Conservation (phyloP, 1,140 invertebrate species). For the Scaptomyza hsui region DNA sequence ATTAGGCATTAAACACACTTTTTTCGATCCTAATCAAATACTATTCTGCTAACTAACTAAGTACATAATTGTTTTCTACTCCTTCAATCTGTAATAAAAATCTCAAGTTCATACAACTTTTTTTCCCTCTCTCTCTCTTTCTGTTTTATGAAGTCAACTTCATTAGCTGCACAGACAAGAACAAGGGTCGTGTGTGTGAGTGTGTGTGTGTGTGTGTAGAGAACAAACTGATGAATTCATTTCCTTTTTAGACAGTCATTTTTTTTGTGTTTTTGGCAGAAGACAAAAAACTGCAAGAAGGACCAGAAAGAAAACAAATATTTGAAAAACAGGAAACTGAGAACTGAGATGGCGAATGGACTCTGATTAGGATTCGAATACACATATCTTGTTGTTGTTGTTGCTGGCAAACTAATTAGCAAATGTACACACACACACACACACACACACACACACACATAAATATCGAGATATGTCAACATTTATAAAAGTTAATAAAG, state of each 20-base stretch:
- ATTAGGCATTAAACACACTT: conserved; percentile 4
- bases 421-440: conserved; percentile 60
- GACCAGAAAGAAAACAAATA: conserved; percentile 20
- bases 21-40: not conserved
- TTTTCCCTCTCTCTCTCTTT: not conserved
- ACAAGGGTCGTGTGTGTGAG: no score
- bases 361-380: conserved; percentile 2
- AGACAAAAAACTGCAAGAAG: conserved; percentile 17
- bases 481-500: conserved; percentile 60
- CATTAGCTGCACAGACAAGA: conserved; percentile 55
- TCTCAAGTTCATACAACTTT: conserved; percentile 21
- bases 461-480: conserved; percentile 44
- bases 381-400: conserved; percentile 14
- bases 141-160: conserved; percentile 57
- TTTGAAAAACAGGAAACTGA: conserved; percentile 15
- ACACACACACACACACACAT: conserved; percentile 5
- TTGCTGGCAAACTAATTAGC: conserved; percentile 75
- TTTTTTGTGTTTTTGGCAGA: not conserved
- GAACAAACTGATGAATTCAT: conserved; percentile 74
- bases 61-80: conserved; percentile 10
- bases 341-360: conserved; percentile 1
- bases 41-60: not conserved
- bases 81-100: conserved; percentile 1
- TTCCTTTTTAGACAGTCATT: conserved; percentile 66
- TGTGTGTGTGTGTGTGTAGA: not conserved